phyloP scores from a whole-genome alignment of 2,888 invertebrate genomes.

The Eretmocerus hayati region DNA sequence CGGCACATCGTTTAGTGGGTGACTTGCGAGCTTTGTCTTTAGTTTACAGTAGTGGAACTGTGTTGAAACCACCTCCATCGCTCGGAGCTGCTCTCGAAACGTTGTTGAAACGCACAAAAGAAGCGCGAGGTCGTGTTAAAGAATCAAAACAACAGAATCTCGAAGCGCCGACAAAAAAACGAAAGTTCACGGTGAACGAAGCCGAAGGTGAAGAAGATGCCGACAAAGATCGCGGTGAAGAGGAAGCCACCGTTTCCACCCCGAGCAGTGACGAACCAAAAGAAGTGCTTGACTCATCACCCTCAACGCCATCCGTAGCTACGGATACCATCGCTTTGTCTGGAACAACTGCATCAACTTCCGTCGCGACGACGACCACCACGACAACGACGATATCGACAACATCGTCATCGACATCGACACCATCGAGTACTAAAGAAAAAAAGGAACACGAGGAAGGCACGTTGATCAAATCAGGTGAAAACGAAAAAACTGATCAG shows the following conservation, averaged over 20 bases:
- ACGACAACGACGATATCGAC: neutral
- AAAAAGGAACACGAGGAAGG: conserved; percentile 16
- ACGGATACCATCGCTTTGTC: neutral
- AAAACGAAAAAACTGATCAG: conserved; percentile 10
- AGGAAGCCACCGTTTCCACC: conserved; percentile 17
- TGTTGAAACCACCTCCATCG: conserved; percentile 40
- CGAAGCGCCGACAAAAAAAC: conserved; percentile 42
- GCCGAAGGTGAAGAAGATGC: conserved; percentile 31
- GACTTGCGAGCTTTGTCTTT: conserved; percentile 55
- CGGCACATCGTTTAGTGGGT: conserved; percentile 51
- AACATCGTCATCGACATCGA: neutral
- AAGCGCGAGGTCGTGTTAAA: conserved; percentile 30
- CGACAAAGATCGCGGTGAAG: conserved; percentile 21
- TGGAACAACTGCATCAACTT: neutral
- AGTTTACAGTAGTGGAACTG: conserved; percentile 50
- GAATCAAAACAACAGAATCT: conserved; percentile 33
- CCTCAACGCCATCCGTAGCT: neutral
- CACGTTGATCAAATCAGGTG: conserved; percentile 8
- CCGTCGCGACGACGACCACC: neutral
- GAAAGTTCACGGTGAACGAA: conserved; percentile 38
- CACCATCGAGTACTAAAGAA: conserved; percentile 6
- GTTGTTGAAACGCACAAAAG: conserved; percentile 37
- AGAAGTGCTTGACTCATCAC: neutral
- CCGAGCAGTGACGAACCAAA: conserved; percentile 8
- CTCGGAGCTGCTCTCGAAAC: conserved; percentile 40